Base-by-base conservation (phyloP, 2,113 vertebrate genomes). In the Rhineura floridana region DNA sequence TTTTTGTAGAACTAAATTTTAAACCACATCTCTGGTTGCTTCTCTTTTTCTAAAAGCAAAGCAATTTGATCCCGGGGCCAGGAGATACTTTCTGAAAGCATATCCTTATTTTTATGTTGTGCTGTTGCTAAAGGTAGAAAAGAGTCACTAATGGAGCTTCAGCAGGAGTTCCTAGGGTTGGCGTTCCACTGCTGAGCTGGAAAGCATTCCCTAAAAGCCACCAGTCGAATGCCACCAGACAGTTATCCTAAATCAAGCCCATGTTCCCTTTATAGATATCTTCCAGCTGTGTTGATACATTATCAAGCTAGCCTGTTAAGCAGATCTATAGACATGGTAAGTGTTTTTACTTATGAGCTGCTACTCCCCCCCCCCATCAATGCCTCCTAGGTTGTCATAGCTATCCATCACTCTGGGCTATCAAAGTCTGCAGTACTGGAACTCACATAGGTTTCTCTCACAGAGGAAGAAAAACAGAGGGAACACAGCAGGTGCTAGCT, bases 281-380 rank as follows among this genome's bases (percentile, higher is more conserved):
- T 89, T 90, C 90, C 91, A 96, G 90, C 92, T 92, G 91, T 39
- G 88, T 90, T 88, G 81, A 77, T 90, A 78, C 81, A 78, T 87
- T 89, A 91, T 91, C 91, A 91, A 90, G 83, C 84, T 6, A 59
- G 93, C 93, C 90, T 3, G 2, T 70, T 91, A 92, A 94, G 93
- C 88, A 93, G 91, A 91, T 90, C 95, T 91, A 83, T 83, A 93
- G 90, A 87, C 75, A 87, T 63, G 78, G 50, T 89, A 90, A 93
- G 87, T 91, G 72, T 85, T 88, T 94, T 95, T 89, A 92, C 89
- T 94, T 86, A 91, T 90, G 89, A 81, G 55, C 89, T 92, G 87
- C 89, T 88, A 88, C 90, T 79, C 0, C 46, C 4, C 4, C 5
- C 4, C 28, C 78, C 88, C 91, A 0, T 92, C 89, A 93, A 81